Conservation (phyloP, 2,888 invertebrate species). For the Sminthurides aquaticus region DNA sequence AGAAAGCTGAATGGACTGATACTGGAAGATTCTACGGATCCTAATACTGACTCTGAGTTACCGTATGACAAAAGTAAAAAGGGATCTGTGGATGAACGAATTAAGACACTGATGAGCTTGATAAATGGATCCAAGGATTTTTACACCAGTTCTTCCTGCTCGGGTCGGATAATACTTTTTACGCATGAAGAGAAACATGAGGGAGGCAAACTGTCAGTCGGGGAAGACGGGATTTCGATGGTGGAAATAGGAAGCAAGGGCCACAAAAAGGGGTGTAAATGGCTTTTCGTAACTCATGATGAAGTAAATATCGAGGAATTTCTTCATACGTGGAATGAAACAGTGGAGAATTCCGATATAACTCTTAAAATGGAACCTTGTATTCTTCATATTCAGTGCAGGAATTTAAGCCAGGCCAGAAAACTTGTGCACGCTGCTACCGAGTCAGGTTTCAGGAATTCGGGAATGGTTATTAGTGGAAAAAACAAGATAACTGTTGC, state of each 20-base stretch:
- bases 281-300: conserved; percentile 40
- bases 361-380: conserved; percentile 39
- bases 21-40: conserved; percentile 8
- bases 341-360: conserved; percentile 15
- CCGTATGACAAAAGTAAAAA: conserved; percentile 40
- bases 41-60: neutral
- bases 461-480: conserved; percentile 42
- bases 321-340: conserved; percentile 20
- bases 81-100: conserved; percentile 37
- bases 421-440: conserved; percentile 36
- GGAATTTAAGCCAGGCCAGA: conserved; percentile 32
- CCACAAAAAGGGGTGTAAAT: conserved; percentile 38
- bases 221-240: too few relatives aligned
- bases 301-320: conserved; percentile 28
- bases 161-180: conserved; percentile 37
- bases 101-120: conserved; percentile 30
- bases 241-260: neutral
- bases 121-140: conserved; percentile 34
- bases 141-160: conserved; percentile 39
- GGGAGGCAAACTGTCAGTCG: too few relatives aligned
- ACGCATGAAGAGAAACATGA: conserved; percentile 24
- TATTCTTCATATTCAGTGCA: conserved; percentile 41
- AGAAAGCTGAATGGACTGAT: conserved; percentile 9
- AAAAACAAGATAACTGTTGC: conserved; percentile 42
- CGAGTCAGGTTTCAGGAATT: conserved; percentile 41